Base-by-base conservation (phyloP, 2,888 invertebrate species). In the Noctua janthe region DNA sequence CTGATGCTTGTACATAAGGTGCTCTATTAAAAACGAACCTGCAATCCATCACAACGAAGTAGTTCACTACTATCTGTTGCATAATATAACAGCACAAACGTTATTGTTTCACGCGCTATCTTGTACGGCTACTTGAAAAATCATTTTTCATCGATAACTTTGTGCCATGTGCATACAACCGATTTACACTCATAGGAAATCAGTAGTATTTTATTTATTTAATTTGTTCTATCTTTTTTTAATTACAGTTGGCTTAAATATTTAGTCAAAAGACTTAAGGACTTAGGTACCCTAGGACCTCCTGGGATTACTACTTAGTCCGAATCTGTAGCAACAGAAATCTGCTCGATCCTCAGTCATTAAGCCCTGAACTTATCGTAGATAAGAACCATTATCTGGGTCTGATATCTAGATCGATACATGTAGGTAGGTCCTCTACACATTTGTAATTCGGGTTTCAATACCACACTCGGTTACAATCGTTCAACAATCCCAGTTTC, bases 321-420 rank as follows among this genome's bases (percentile, higher is more conserved):
- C 54, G 66, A 89, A 90, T 91, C 89, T 87, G 87, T 85, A 88
- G 84, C 85, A 82, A 56, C 72, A 85, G 76, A 74, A 85, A 84
- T 89, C 85, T 81, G 83, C 79, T 86, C 84, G 85, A 90, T 91
- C 87, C 89, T 81, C 88, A 81, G 90, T 92, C 89, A 92, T 92
- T 93, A 92, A 90, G 85, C 88, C 89, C 87, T 89, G 88, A 88
- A 92, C 88, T 92, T 94, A 94, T 94, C 94, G 83, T 83, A 91
- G 92, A 93, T 92, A 94, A 88, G 88, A 89, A 82, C 85, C 85
- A 87, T 92, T 94, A 95, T 94, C 94, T 90, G 85, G 89, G 84
- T 87, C 84, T 86, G 88, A 78, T 93, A 94, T 93, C 93, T 88
- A 91, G 92, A 94, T 95, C 95, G 94, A 95, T 95, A 94, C 89